Evolutionary conservation across 2,797 vertebrate genomes (phyloP), one percentile per base, ranked within the genome.

Genomic region (Clangula hyemalis): DNA sequence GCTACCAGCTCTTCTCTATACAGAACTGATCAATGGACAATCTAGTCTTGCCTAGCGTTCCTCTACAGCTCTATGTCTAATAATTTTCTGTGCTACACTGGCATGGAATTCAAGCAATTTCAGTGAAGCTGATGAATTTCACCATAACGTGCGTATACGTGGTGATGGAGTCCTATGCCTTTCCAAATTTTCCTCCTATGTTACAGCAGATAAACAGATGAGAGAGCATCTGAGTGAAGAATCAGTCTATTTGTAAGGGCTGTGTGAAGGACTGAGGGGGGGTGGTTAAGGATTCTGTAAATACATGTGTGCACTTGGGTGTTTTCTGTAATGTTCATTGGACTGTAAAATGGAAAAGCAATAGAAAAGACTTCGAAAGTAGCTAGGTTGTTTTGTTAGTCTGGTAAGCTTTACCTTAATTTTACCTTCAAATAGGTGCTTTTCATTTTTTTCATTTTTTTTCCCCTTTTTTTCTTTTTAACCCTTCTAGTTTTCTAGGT

Each of bases 311-410:
- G 45, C 62, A 25, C 5, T 6, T n/a, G 4, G 45, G 13, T 39
- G 19, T 70, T 61, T 89, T 56, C 12, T 54, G 22, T 73, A 13
- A 13, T 73, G 56, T 57, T 95, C 53, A 53, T 36, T 93, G 58
- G 81, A 30, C 85, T 89, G 72, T 65, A 38, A 91, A 91, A 77
- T 61, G 38, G 47, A 71, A 47, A 62, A 47, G 51, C 56, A 60
- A 56, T 66, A 71, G 4, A 47, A 45, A 88, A 69, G 25, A 56
- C 72, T 90, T 87, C 57, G 47, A 2, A 41, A 51, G 24, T 56
- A 80, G 24, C 24, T 58, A 11, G 34, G 27, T 28, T 69, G 34
- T 83, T 95, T 82, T 85, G 68, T 94, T 94, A 93, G 51, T 41
- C 22, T 76, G 41, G 53, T 75, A 27, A 81, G 38, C 85, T 56